These are phyloP conservation scores for Saguinus imperator DNA, from an alignment of 2,113 vertebrate genomes.

Conservation along the genomic window DNA sequence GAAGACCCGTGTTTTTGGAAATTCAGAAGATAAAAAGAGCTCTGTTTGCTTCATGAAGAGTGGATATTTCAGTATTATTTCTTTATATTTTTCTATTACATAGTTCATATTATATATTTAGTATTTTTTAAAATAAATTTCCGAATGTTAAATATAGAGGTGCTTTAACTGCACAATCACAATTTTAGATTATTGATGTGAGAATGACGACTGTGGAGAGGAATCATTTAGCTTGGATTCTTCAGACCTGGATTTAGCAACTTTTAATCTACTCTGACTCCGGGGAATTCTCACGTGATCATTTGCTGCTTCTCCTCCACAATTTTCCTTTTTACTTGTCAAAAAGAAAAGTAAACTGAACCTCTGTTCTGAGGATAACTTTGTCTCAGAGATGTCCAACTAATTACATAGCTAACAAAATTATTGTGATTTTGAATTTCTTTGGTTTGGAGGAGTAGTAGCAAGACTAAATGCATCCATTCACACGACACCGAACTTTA, in stretches of 20 bases:
- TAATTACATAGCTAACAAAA: not conserved
- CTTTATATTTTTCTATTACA: not conserved
- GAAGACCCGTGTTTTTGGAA: not conserved
- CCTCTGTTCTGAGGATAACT: too few species aligned
- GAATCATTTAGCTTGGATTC: not conserved
- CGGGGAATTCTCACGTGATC: not conserved
- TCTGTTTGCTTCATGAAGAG: too few species aligned
- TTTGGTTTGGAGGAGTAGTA: not conserved
- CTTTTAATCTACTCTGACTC: too few species aligned
- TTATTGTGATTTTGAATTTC: not conserved
- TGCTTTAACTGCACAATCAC: too few species aligned
- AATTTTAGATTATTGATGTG: not conserved
- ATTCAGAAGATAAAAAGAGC: not conserved
- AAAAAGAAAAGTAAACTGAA: not conserved
- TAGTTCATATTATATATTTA: not conserved
- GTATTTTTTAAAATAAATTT: not conserved
- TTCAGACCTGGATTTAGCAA: not conserved
- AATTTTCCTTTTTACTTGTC: not conserved
- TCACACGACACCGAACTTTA: not conserved
- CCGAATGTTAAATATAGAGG: too few species aligned
- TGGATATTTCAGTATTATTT: not conserved
- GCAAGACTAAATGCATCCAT: not conserved
- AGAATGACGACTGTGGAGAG: too few species aligned
- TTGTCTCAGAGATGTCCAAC: not conserved
- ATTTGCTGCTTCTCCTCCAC: too few species aligned